Evolutionary conservation across 2,797 vertebrate genomes (phyloP), one percentile per base, ranked within the genome.

Genomic region (Microtus agrestis): DNA sequence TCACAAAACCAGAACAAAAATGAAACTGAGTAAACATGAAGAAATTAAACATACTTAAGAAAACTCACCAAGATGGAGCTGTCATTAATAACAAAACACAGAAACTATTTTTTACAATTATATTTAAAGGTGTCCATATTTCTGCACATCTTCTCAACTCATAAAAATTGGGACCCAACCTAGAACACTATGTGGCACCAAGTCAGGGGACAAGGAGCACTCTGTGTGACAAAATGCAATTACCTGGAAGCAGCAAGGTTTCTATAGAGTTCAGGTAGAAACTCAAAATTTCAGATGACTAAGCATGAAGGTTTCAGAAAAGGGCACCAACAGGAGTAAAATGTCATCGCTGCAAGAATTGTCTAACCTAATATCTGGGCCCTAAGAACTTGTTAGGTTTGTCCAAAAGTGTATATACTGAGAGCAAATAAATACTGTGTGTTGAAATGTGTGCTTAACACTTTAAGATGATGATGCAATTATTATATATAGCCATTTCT

Each of bases 231-330:
- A 54, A 40, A 91, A 5, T 59, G 90, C 40, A 98, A 71, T 94
- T 97, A 91, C 21, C 59, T 5, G 14, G 89, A 91, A 92, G 37
- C 17, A 82, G 23, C 59, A 95, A 96, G 95, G 2, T 77, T 46
- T 48, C n/a, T 74, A 15, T 5, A 54, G 43, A 86, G 27, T 0
- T 0, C 11, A 96, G 19, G 27, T 61, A 71, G 65, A 93, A 91
- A 56, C 93, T 67, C 91, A 95, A 93, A 27, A 93, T 7, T 95
- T 0, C 13, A 89, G 51, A 90, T 25, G 96, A 80, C 48, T 96
- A 93, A 96, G 40, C 65, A 81, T 89, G 46, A 98, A 95, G 37
- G 54, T 29, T 96, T 5, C 71, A 11, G 86, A 82, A 97, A 98
- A 98, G 54, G 48, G 31, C 40, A 97, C 74, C 46, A 25, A 25